phyloP scores from a whole-genome alignment of 2,113 vertebrate genomes.

The Datnioides undecimradiatus region DNA sequence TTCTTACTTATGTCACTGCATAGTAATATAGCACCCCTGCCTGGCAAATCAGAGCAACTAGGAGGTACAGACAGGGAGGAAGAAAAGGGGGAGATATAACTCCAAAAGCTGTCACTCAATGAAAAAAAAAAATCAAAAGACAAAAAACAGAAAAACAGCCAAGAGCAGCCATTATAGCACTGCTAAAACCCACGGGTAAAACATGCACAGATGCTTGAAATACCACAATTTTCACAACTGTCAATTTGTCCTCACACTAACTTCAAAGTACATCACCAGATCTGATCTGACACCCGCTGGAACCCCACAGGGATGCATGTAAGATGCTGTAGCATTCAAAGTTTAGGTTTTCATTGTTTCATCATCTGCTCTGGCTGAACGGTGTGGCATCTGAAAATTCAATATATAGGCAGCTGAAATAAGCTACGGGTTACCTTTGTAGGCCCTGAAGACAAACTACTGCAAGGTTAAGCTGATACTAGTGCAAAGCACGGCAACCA shows the following conservation, averaged over 20 bases:
- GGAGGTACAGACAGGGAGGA: not conserved
- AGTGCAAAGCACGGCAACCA: not conserved
- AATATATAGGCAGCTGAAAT: not conserved
- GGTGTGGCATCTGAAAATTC: not conserved
- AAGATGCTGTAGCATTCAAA: not conserved
- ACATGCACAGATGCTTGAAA: conserved; percentile 36
- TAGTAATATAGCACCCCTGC: conserved; percentile 41
- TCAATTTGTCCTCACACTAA: conserved; percentile 43
- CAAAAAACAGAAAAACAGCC: not conserved
- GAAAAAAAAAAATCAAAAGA: not conserved
- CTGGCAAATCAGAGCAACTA: conserved; percentile 43
- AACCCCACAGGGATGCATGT: not conserved
- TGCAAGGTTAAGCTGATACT: not conserved
- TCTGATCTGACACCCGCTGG: conserved; percentile 34
- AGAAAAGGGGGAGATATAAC: not conserved
- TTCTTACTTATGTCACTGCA: conserved; percentile 55
- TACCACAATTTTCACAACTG: conserved; percentile 27
- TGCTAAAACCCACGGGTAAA: conserved; percentile 29
- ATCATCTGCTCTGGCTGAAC: not conserved
- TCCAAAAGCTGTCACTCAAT: conserved; percentile 12
- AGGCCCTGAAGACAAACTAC: not conserved
- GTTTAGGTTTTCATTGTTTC: not conserved
- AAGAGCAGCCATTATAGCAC: not conserved
- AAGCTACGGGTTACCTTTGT: not conserved
- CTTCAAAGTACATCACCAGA: conserved; percentile 41